Percentiles rank a stretch among this genome's conserved stretches.
phyloP scores from a whole-genome alignment of 2,888 invertebrate genomes.

The Tachina grossa region DNA sequence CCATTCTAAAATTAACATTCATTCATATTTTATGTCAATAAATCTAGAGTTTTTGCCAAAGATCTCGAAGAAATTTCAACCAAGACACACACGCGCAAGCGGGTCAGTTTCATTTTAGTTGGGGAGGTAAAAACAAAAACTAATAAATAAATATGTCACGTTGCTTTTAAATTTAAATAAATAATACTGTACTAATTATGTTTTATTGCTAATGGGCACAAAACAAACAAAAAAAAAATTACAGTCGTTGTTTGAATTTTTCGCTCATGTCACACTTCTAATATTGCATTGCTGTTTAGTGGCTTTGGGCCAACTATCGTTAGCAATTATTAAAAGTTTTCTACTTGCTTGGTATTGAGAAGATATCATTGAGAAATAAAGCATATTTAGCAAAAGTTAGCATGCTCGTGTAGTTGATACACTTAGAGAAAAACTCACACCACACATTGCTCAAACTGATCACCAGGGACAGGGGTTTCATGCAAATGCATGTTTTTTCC shows the following conservation, averaged over 20 bases:
- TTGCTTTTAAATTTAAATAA: constrained; percentile 29
- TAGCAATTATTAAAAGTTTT: too few species aligned
- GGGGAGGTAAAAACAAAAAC: background rate
- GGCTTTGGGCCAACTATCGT: too few species aligned
- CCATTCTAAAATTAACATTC: constrained; percentile 62
- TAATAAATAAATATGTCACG: constrained; percentile 10
- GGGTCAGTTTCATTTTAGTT: background rate
- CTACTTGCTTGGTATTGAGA: too few species aligned
- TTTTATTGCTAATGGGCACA: constrained; percentile 32
- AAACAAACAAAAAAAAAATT: too few species aligned
- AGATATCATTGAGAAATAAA: too few species aligned
- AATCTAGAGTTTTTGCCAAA: background rate
- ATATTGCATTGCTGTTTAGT: background rate
- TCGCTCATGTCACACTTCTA: background rate
- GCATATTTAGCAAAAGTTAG: too few species aligned
- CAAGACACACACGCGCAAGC: background rate
- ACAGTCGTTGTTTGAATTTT: background rate
- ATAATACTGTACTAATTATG: constrained; percentile 10
- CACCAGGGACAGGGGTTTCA: too few species aligned
- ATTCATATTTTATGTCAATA: constrained; percentile 3
- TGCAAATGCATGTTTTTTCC: too few species aligned
- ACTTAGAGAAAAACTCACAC: too few species aligned
- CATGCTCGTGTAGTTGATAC: too few species aligned
- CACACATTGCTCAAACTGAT: too few species aligned
- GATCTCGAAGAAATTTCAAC: background rate